Conservation (phyloP, 1,140 invertebrate genomes). For the Nymphalis io region DNA sequence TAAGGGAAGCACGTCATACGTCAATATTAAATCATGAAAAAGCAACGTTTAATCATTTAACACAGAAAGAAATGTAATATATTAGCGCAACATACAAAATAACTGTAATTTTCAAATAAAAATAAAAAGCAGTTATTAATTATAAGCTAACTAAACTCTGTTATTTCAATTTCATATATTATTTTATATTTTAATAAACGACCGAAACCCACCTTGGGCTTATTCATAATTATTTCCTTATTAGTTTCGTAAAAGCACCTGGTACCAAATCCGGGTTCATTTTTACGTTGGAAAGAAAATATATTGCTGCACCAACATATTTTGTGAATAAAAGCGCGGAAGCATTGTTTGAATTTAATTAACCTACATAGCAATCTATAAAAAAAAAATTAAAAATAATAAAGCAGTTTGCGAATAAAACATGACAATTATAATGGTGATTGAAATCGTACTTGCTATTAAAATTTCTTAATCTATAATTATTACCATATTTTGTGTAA, state of each 20-base stretch:
- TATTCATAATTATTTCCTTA: slow-evolving; percentile 15
- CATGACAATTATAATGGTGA: too few relatives aligned
- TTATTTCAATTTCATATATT: neutral
- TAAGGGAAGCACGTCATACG: too few relatives aligned
- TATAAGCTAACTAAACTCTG: neutral
- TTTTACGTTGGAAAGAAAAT: slow-evolving; percentile 10
- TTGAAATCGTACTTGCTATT: too few relatives aligned
- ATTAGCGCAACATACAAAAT: neutral
- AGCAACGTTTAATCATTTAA: too few relatives aligned
- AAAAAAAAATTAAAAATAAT: too few relatives aligned
- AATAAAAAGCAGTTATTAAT: neutral
- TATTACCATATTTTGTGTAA: too few relatives aligned
- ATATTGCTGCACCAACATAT: slow-evolving; percentile 1
- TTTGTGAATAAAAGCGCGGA: neutral
- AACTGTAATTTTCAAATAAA: neutral
- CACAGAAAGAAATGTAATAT: too few relatives aligned
- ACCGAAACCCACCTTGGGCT: slow-evolving; percentile 1
- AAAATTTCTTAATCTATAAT: too few relatives aligned
- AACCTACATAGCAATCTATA: neutral
- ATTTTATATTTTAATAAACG: slow-evolving; percentile 15
- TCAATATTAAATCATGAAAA: too few relatives aligned
- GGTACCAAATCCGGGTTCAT: slow-evolving; percentile 6
- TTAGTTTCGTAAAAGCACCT: slow-evolving; percentile 7
- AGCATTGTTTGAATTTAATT: slow-evolving; percentile 6
- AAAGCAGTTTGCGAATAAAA: too few relatives aligned